Conservation (phyloP, 2,888 invertebrate genomes). For the Campoplex capitator region DNA sequence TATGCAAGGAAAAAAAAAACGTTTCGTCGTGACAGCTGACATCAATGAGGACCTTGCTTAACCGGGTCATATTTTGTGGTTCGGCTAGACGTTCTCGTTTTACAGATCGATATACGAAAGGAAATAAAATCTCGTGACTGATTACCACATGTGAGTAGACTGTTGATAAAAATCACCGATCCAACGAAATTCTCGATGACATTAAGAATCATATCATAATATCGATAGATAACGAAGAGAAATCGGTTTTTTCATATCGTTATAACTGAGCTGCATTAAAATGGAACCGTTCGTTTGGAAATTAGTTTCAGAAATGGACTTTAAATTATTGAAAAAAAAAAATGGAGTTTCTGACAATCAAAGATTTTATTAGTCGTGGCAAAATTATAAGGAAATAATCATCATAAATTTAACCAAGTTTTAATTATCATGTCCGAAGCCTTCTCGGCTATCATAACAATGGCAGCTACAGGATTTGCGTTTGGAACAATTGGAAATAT, state of each 20-base stretch:
- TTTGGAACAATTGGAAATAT: slow-evolving; percentile 89
- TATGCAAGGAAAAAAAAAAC: not conserved
- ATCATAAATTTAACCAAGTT: slow-evolving; percentile 83
- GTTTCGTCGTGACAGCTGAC: slow-evolving; percentile 37
- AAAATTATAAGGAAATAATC: not conserved
- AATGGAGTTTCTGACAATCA: too few relatives aligned
- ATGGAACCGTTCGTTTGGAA: not conserved
- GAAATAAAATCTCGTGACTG: slow-evolving; percentile 31
- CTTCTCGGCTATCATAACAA: slow-evolving; percentile 91
- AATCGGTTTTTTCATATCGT: not conserved
- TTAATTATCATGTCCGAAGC: slow-evolving; percentile 88
- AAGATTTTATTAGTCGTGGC: slow-evolving; percentile 10
- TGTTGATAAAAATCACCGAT: slow-evolving; percentile 10
- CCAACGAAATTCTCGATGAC: not conserved
- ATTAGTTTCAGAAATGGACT: not conserved
- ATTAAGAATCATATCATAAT: not conserved
- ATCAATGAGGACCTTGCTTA: slow-evolving; percentile 63
- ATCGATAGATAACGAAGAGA: not conserved
- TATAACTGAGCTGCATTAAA: not conserved
- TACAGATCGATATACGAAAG: slow-evolving; percentile 34
- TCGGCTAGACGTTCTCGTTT: slow-evolving; percentile 48
- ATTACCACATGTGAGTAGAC: slow-evolving; percentile 9
- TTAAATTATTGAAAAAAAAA: not conserved
- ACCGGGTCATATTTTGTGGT: slow-evolving; percentile 65
- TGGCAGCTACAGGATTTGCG: slow-evolving; percentile 89